Conservation (phyloP, 2,113 vertebrate species). For the Muscicapa adusta region DNA sequence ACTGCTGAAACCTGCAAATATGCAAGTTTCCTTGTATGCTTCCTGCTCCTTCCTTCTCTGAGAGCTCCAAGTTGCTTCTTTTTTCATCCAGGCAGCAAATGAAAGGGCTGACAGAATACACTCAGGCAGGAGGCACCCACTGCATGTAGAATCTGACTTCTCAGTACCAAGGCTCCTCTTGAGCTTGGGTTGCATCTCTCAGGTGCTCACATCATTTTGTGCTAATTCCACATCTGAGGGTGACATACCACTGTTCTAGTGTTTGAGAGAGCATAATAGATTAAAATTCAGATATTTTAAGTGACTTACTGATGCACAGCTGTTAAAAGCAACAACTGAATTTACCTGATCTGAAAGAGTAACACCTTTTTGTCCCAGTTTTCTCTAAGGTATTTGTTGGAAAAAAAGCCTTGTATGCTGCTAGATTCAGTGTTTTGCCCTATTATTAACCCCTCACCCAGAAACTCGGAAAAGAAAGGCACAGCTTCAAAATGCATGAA, state of each 20-base stretch:
- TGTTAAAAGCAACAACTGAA: background rate
- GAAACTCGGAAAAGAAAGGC: accelerated
- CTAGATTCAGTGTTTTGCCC: background rate
- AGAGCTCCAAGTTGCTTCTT: background rate
- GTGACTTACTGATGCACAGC: background rate
- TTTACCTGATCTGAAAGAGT: background rate
- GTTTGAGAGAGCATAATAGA: background rate
- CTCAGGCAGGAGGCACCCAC: background rate
- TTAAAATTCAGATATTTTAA: background rate
- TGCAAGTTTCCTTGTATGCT: background rate
- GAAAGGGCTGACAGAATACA: background rate
- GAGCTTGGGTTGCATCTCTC: background rate
- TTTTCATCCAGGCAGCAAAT: background rate
- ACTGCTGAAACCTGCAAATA: background rate
- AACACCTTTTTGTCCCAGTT: background rate
- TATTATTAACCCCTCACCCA: background rate
- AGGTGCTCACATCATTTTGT: background rate
- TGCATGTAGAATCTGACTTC: background rate
- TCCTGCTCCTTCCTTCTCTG: background rate
- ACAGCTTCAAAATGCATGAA: background rate
- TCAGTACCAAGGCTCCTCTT: background rate
- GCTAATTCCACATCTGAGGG: background rate
- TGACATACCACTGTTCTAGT: background rate
- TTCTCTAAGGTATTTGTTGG: background rate
- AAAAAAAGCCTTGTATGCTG: background rate